Base-by-base conservation (phyloP, 2,797 vertebrate genomes). In the Pelodytes ibericus region DNA sequence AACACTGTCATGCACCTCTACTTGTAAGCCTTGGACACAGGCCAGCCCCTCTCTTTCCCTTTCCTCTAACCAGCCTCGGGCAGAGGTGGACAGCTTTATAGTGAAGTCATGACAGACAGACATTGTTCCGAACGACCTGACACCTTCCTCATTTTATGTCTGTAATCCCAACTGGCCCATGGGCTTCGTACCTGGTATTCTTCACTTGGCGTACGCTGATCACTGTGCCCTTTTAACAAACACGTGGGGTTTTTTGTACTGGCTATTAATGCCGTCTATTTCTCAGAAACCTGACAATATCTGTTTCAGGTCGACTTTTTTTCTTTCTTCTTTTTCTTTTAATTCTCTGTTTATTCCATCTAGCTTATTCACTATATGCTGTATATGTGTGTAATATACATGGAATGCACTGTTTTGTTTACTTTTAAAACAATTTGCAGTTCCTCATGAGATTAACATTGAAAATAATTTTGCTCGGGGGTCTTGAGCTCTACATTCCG, bases 41-140 rank as follows among this genome's bases (percentile, higher is more conserved):
- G 11, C 49, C 66, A 68, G 9, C 2, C 8, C 27, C 31, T 15
- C n/a, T n/a, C 11, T 68, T 36, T 25, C 49, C 25, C 53, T 53
- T 51, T 20, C 18, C 64, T 20, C 41, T 68, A 68, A 67, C 64
- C 41, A 51, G 44, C 25, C 30, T 25, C 25, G 49, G 44, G 64
- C 41, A 49, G 64, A 16, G 64, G 9, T 7, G 22, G 33, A 3
- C 27, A 11, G 11, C 25, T 33, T 33, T 22, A 36, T 3, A 8
- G 1, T 22, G 56, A 53, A 11, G 2, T 33, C 26, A 10, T 68
- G 41, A 68, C 8, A 11, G 60, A 60, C 22, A 6, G 26, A 30
- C 24, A 16, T 31, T 68, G 11, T 68, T 68, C 47, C 11, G 2
- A 56, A 68, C 26, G 56, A 56, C 20, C 9, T 15, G 49, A 56